phyloP scores from a whole-genome alignment of 2,797 vertebrate genomes.

The Cyclura pinguis region DNA sequence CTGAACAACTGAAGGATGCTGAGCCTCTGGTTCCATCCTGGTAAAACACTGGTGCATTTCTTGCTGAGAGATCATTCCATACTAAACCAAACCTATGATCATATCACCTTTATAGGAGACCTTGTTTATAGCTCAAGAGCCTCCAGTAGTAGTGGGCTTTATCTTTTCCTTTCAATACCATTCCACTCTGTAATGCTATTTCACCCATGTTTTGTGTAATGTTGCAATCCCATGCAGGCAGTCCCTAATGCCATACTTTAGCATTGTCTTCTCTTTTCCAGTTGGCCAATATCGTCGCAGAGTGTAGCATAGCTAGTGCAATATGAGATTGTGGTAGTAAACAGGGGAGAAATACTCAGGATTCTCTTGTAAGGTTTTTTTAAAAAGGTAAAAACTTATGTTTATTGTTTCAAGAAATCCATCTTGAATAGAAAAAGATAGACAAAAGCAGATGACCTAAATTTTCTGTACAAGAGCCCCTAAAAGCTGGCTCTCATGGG shows the following conservation, averaged over 20 bases:
- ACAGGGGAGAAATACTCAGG: no score
- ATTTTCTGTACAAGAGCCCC: no score
- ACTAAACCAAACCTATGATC: background rate
- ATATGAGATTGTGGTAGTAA: no score
- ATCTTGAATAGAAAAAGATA: no score
- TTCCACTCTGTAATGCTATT: background rate
- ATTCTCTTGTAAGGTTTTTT: no score
- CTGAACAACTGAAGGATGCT: background rate
- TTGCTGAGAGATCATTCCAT: background rate
- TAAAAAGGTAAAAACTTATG: no score
- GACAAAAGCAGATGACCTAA: no score
- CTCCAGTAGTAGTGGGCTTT: background rate
- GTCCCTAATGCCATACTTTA: background rate
- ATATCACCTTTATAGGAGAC: background rate
- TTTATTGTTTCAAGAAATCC: no score
- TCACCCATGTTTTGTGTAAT: background rate
- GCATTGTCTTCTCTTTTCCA: background rate
- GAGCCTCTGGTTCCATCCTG: background rate
- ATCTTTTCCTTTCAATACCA: background rate
- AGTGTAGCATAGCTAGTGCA: no score
- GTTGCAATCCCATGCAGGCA: background rate
- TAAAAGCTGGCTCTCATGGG: no score
- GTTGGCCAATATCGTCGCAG: no score
- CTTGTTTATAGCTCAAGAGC: background rate
- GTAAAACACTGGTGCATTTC: background rate